phyloP scores from a whole-genome alignment of 2,888 invertebrate species.

The Nasonia oneida region DNA sequence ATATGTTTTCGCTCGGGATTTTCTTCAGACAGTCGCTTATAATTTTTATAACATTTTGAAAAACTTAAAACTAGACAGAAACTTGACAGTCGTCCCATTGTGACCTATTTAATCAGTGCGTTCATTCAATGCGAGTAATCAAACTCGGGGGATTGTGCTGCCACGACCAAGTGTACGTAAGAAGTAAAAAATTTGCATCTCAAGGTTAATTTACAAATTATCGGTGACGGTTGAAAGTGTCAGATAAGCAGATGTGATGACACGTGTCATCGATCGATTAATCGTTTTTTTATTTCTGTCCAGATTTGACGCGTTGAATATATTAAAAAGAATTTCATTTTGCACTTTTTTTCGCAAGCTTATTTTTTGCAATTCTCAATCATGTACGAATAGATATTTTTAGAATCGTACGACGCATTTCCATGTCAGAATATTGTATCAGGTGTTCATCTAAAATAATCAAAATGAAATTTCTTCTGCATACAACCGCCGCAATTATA shows the following conservation, averaged over 20 bases:
- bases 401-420: not conserved
- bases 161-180: not conserved
- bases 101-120: constrained; percentile 30
- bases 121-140: not conserved
- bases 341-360: no score
- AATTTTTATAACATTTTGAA: no score
- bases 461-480: constrained; percentile 5
- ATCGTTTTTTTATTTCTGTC: not conserved
- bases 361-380: not conserved
- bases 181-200: not conserved
- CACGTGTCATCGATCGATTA: not conserved
- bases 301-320: not conserved
- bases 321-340: not conserved
- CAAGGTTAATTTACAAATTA: not conserved
- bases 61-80: no score
- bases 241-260: not conserved
- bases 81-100: no score
- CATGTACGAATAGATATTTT: not conserved
- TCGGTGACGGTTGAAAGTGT: not conserved
- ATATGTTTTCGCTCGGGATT: no score
- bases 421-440: not conserved
- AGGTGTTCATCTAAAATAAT: not conserved
- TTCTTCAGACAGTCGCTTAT: no score
- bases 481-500: constrained; percentile 46
- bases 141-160: not conserved